Conservation (phyloP, 1,140 invertebrate genomes). For the Chelonus insularis region DNA sequence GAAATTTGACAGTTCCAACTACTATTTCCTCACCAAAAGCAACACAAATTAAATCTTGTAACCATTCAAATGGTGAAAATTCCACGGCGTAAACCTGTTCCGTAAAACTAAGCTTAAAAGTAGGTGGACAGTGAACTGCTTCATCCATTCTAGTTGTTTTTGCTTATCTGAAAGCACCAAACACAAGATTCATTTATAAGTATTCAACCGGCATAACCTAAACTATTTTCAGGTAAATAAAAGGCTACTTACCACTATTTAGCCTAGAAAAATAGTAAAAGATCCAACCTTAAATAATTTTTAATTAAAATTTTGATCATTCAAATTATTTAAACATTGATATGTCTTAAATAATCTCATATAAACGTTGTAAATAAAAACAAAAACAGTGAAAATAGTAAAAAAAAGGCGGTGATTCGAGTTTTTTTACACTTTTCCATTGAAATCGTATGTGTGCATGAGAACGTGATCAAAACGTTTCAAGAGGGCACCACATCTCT, state of each 20-base stretch:
- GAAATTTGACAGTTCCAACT: conserved; percentile 57
- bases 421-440: too few species aligned
- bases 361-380: too few species aligned
- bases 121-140: conserved; percentile 44
- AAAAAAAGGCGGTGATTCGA: too few species aligned
- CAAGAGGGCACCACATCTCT: not conserved
- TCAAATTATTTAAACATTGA: too few species aligned
- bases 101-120: conserved; percentile 50
- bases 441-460: too few species aligned
- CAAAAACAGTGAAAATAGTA: too few species aligned
- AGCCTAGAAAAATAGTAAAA: too few species aligned
- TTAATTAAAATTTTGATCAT: too few species aligned
- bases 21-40: conserved; percentile 54
- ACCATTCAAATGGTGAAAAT: conserved; percentile 61
- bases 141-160: conserved; percentile 48
- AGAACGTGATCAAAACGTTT: not conserved
- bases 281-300: too few species aligned
- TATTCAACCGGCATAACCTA: not conserved
- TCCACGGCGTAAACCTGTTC: conserved; percentile 56
- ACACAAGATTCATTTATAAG: not conserved
- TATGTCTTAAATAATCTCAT: too few species aligned
- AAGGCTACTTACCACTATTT: too few species aligned
- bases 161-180: conserved; percentile 1
- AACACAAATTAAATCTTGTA: conserved; percentile 59
- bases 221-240: too few species aligned